These are phyloP conservation scores for Sarcophaga rosellei DNA, from an alignment of 2,888 invertebrate species.

Conservation along the genomic window DNA sequence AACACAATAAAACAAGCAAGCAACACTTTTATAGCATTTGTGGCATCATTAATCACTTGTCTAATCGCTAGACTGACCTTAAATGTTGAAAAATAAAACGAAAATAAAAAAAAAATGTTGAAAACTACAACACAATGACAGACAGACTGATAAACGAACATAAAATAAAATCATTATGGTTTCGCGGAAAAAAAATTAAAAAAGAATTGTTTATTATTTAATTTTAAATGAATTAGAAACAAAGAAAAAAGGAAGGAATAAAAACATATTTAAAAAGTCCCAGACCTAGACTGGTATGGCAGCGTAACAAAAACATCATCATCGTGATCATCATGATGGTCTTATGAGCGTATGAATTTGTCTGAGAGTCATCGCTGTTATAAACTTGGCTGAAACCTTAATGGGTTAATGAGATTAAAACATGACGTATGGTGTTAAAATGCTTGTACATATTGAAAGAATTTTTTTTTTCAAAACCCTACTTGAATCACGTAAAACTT, in stretches of 20 bases:
- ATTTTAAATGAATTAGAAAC: not conserved
- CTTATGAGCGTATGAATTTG: not conserved
- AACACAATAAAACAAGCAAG: not conserved
- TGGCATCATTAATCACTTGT: constrained; percentile 53
- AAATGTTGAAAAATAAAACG: constrained; percentile 16
- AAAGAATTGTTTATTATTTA: not conserved
- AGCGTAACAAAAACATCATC: not conserved
- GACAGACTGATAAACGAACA: not conserved
- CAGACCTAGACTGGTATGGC: constrained; percentile 10
- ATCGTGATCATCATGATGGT: not conserved
- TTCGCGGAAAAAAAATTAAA: not conserved
- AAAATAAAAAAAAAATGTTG: not conserved
- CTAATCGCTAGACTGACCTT: constrained; percentile 51
- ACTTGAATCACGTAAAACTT: not conserved
- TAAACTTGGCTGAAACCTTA: not conserved
- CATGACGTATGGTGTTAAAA: not conserved
- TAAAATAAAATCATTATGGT: constrained; percentile 10
- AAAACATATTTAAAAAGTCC: not conserved
- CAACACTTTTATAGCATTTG: not conserved
- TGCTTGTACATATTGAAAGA: not conserved
- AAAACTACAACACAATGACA: not conserved
- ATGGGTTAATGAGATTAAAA: not conserved
- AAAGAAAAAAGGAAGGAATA: not conserved
- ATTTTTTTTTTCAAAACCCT: not conserved
- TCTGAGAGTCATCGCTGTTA: not conserved